Evolutionary conservation across 1,140 invertebrate species (phyloP).

Genomic region (Glossosoma conforme): DNA sequence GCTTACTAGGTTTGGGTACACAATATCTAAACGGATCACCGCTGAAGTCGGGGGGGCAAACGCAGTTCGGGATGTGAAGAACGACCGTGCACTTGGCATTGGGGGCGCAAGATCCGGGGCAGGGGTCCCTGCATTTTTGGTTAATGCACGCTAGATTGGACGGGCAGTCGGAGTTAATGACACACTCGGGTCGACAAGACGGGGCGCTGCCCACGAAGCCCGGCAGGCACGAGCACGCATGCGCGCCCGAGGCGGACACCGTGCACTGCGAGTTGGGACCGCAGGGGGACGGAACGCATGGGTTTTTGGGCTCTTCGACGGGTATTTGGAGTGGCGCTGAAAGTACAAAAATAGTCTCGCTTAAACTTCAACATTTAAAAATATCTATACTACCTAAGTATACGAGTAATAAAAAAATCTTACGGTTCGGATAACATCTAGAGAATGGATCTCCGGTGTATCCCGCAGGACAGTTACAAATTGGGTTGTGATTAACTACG

Average conservation of each 20-base stretch:
- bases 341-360: neutral
- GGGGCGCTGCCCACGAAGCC: constrained; percentile 57
- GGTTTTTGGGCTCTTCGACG: constrained; percentile 45
- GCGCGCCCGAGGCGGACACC: constrained; percentile 51
- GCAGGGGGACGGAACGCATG: constrained; percentile 62
- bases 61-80: constrained; percentile 58
- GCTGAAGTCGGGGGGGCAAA: constrained; percentile 53
- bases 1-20: constrained; percentile 43
- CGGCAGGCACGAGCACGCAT: constrained; percentile 57
- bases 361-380: neutral
- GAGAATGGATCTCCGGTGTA: constrained; percentile 70
- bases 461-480: constrained; percentile 62
- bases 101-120: constrained; percentile 54
- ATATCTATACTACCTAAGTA: neutral
- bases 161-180: constrained; percentile 59
- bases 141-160: constrained; percentile 58
- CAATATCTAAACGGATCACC: constrained; percentile 60
- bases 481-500: constrained; percentile 71
- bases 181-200: constrained; percentile 62
- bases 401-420: constrained; percentile 18
- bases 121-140: constrained; percentile 60
- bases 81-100: constrained; percentile 58
- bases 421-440: constrained; percentile 53
- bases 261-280: constrained; percentile 60
- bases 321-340: constrained; percentile 35